These are phyloP conservation scores for Sarcophilus harrisii DNA, from an alignment of 2,797 vertebrate species.

Conservation along the genomic window DNA sequence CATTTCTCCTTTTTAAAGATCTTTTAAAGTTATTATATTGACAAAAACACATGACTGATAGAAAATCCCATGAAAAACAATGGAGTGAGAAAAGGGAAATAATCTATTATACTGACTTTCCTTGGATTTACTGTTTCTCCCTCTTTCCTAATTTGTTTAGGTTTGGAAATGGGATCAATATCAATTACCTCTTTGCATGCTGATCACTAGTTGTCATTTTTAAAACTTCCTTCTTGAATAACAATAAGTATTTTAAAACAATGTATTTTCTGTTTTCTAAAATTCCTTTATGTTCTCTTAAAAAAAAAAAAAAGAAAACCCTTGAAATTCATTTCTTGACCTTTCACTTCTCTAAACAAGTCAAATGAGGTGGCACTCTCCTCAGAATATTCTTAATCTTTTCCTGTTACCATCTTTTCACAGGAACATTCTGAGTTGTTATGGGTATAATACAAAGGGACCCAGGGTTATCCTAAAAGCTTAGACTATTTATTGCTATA, in stretches of 20 bases:
- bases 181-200: not conserved
- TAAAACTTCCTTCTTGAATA: slow-evolving; percentile 7
- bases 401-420: slow-evolving; percentile 78
- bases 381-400: slow-evolving; percentile 69
- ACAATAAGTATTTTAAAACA: slow-evolving; percentile 26
- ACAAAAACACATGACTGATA: not conserved
- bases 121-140: not conserved
- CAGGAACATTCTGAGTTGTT: slow-evolving; percentile 49
- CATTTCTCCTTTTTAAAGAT: not conserved
- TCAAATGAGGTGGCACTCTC: slow-evolving; percentile 57
- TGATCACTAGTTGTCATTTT: not conserved
- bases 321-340: slow-evolving; percentile 48
- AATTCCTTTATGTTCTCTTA: slow-evolving; percentile 42
- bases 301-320: not conserved
- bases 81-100: not conserved
- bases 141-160: not conserved
- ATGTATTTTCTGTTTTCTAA: not conserved
- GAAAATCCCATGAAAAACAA: not conserved
- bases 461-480: slow-evolving; percentile 73
- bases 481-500: slow-evolving; percentile 71
- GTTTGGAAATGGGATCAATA: not conserved
- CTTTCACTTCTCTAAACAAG: slow-evolving; percentile 51
- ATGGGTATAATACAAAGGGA: slow-evolving; percentile 73
- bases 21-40: not conserved
- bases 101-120: not conserved